Percentiles rank a stretch among this genome's conserved stretches.
Conservation (phyloP, 92 coral and sea anemone genomes). For the Galaxea fascicularis region DNA sequence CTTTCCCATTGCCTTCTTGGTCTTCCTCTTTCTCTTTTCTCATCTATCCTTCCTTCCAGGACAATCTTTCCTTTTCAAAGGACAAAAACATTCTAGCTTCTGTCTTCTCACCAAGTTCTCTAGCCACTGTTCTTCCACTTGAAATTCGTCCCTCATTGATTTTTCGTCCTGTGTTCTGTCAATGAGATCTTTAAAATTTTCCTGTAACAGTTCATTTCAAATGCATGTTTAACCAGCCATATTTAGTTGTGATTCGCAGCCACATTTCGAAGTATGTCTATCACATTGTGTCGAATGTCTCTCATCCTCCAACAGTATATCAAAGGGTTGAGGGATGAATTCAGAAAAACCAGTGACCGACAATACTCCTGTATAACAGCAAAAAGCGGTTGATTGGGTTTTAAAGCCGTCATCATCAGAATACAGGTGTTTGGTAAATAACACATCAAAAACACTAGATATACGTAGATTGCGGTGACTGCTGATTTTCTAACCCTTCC, state of each 20-base stretch:
- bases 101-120: no score
- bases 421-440: not conserved
- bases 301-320: slow-evolving; percentile 3
- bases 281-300: not conserved
- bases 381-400: not conserved
- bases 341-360: not conserved
- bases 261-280: not conserved
- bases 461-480: not conserved
- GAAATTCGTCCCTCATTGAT: no score
- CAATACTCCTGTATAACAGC: not conserved
- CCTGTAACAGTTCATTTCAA: no score
- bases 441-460: not conserved
- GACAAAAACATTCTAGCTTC: no score
- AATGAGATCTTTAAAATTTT: no score
- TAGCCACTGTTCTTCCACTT: no score
- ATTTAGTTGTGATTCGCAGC: not conserved
- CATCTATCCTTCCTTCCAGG: no score
- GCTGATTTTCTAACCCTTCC: not conserved
- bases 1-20: no score
- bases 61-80: no score
- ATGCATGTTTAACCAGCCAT: not conserved
- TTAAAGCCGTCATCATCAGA: not conserved
- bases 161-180: no score
- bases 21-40: no score
- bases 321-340: not conserved